Evolutionary conservation across 2,797 vertebrate genomes (phyloP), one percentile per base, ranked within the genome.

Genomic region (Petrocephalus sullivani): DNA sequence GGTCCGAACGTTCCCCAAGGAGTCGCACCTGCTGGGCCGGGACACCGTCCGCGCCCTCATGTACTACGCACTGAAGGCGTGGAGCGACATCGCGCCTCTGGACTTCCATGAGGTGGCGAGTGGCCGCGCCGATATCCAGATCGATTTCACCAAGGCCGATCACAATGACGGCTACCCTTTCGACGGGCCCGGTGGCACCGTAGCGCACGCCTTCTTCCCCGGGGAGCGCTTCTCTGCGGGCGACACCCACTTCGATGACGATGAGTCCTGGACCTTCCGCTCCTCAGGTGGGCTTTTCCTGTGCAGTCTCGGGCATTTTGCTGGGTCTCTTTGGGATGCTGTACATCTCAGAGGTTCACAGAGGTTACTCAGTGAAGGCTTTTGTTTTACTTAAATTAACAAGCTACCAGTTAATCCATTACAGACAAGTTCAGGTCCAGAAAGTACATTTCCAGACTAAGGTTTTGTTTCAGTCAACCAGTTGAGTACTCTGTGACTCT

Each of bases 61-160:
- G 98, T 97, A 97, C 92, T 99, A 99, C 0, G 98, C 98, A 5
- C 93, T 99, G 91, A 99, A 98, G 92, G 98, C 98, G 87, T 99
- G 98, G 98, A 98, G 98, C 0, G 98, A 99, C 93, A 97, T 99
- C 2, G 96, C 97, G 0, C 98, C 98, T 0, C 95, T 98, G 23
- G 97, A 98, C 91, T 98, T 99, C 93, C 98, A 99, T 0, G 98
- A 99, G 93, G 98, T 99, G 91, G 98, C 97, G 0, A 98, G 98
- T 86, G 97, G 93, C 4, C 91, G 96, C 0, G 98, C 98, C 0
- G 98, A 99, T 93, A 99, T 99, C 93, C 98, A 99, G 91, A 98
- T 99, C 2, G 98, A 99, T 94, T 99, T 99, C 94, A 97, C 97
- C 90, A 97, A 95, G 90, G 96, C 97, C 0, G 96, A 98, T 84